phyloP scores from a whole-genome alignment of 2,888 invertebrate species.

The Andrena praecox region DNA sequence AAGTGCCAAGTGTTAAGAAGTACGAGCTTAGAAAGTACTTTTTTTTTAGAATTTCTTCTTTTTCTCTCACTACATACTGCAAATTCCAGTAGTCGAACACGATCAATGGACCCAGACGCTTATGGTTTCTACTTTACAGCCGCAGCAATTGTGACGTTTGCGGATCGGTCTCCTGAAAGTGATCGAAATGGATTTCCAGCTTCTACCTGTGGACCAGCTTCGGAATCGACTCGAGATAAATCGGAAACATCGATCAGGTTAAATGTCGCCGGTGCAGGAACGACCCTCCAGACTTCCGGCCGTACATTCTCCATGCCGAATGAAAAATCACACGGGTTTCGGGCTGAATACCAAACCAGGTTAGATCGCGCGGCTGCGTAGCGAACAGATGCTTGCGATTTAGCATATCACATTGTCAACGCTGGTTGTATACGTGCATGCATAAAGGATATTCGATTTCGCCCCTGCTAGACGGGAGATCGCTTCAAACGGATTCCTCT shows the following conservation, averaged over 20 bases:
- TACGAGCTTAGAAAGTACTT: no score
- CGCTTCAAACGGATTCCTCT: conserved; percentile 35
- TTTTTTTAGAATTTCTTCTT: no score
- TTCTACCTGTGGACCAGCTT: conserved; percentile 9
- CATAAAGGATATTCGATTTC: conserved; percentile 51
- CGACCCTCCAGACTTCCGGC: conserved; percentile 32
- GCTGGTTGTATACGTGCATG: conserved; percentile 52
- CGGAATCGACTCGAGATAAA: conserved; percentile 58
- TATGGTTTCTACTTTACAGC: neutral
- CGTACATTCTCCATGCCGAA: conserved; percentile 50
- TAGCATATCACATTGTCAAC: conserved; percentile 61
- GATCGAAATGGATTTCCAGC: conserved; percentile 39
- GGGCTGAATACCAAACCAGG: conserved; percentile 55
- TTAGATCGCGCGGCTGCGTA: conserved; percentile 29
- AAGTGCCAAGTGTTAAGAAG: no score
- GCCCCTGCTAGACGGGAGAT: conserved; percentile 31
- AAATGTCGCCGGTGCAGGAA: conserved; percentile 51
- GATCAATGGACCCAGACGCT: neutral
- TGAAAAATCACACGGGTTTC: conserved; percentile 58
- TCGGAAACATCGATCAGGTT: conserved; percentile 64
- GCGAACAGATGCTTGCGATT: conserved; percentile 63
- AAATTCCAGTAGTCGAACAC: no score
- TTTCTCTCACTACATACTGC: no score
- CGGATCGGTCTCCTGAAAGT: conserved; percentile 33
- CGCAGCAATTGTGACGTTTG: conserved; percentile 30